phyloP scores from a whole-genome alignment of 2,113 vertebrate species.

The Chunga burmeisteri region DNA sequence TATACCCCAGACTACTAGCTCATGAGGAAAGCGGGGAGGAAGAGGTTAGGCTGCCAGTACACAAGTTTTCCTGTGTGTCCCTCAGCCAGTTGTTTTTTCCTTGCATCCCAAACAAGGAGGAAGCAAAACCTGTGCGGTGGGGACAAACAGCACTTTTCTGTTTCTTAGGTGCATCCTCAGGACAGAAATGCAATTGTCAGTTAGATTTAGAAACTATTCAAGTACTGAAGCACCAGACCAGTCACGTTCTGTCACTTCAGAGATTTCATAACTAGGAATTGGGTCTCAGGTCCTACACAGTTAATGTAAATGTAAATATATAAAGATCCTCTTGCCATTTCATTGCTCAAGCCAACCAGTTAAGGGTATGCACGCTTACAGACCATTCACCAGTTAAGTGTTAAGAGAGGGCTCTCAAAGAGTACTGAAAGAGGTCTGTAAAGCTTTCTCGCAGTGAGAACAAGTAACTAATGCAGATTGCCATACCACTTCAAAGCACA shows the following conservation, averaged over 20 bases:
- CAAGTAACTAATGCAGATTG: not conserved
- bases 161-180: not conserved
- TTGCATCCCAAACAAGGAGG: not conserved
- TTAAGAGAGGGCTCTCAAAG: not conserved
- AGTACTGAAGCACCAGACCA: not conserved
- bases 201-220: not conserved
- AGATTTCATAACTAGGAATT: not conserved
- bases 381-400: not conserved
- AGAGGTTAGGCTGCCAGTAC: not conserved
- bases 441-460: not conserved
- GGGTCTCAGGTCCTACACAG: not conserved
- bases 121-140: not conserved
- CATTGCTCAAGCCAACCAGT: not conserved
- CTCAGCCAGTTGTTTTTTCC: not conserved
- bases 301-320: not conserved
- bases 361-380: not conserved
- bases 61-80: not conserved
- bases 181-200: not conserved
- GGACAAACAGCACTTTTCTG: not conserved
- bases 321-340: not conserved
- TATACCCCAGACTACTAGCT: not conserved
- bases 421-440: not conserved
- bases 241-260: not conserved
- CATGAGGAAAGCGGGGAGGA: not conserved
- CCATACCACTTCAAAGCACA: not conserved